phyloP scores from a whole-genome alignment of 2,888 invertebrate species.

The Idaea straminata region DNA sequence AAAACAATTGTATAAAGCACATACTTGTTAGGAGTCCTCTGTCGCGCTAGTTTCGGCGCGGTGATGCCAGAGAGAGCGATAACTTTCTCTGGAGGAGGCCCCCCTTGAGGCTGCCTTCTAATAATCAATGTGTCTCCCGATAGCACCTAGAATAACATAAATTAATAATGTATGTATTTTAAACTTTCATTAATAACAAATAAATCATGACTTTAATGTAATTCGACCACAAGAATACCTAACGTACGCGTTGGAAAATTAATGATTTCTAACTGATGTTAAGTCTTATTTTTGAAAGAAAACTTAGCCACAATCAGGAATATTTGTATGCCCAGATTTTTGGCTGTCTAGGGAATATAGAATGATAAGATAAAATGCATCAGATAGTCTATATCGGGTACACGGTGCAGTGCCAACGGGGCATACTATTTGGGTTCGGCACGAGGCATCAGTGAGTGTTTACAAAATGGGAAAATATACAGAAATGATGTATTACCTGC shows the following conservation, averaged over 20 bases:
- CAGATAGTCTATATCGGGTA: constrained; percentile 7
- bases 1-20: constrained; percentile 20
- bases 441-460: constrained; percentile 4
- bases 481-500: constrained; percentile 64
- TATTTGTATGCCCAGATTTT: background rate
- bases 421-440: constrained; percentile 42
- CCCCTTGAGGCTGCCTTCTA: constrained; percentile 90
- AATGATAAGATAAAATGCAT: background rate
- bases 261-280: background rate
- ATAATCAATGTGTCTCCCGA: constrained; percentile 98
- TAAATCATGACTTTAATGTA: background rate
- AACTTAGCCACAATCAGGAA: background rate
- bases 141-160: constrained; percentile 83
- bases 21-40: constrained; percentile 68
- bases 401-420: constrained; percentile 66
- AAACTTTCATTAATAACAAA: too few relatives aligned
- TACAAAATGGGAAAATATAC: constrained; percentile 18
- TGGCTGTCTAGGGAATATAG: background rate
- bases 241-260: background rate
- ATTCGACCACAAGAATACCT: too few relatives aligned
- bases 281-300: background rate
- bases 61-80: constrained; percentile 94
- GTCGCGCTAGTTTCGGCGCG: constrained; percentile 90
- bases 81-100: constrained; percentile 95
- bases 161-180: background rate